These are phyloP conservation scores for Diglossa brunneiventris DNA, from an alignment of 2,113 vertebrate species.

Conservation along the genomic window DNA sequence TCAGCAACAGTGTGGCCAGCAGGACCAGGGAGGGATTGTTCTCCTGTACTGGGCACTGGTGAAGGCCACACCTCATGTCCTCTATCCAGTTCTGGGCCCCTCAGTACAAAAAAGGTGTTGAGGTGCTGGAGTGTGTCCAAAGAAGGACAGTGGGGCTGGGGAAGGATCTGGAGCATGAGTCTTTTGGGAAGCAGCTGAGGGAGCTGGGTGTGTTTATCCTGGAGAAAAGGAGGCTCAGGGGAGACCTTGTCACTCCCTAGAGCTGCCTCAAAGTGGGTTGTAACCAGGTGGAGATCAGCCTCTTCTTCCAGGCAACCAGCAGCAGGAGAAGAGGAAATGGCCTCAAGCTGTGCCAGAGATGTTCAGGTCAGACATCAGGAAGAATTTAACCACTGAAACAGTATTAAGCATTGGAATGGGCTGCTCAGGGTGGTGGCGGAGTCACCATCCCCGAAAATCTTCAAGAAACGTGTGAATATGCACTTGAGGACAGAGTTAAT, in stretches of 20 bases:
- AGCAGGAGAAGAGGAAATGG: neutral
- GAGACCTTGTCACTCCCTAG: neutral
- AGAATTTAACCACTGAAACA: neutral
- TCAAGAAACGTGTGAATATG: neutral
- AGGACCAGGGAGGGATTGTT: neutral
- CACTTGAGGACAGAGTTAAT: neutral
- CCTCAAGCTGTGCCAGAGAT: neutral
- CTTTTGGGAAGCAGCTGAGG: neutral
- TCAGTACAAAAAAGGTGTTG: neutral
- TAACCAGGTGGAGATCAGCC: neutral
- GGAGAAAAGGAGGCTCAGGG: neutral
- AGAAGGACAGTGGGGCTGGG: fast-evolving
- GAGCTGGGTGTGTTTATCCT: neutral
- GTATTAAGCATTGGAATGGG: neutral
- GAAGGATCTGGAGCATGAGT: neutral
- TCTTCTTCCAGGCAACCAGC: neutral
- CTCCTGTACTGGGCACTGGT: fast-evolving
- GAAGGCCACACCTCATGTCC: fast-evolving
- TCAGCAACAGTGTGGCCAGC: neutral
- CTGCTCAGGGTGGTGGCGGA: neutral
- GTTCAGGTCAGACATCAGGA: neutral
- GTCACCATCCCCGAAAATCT: neutral
- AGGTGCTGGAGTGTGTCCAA: neutral
- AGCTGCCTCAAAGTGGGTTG: fast-evolving
- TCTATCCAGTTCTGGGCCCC: neutral